Percentiles rank a stretch among this genome's conserved stretches.
phyloP scores from a whole-genome alignment of 2,888 invertebrate species.

The Norana najaformis region DNA sequence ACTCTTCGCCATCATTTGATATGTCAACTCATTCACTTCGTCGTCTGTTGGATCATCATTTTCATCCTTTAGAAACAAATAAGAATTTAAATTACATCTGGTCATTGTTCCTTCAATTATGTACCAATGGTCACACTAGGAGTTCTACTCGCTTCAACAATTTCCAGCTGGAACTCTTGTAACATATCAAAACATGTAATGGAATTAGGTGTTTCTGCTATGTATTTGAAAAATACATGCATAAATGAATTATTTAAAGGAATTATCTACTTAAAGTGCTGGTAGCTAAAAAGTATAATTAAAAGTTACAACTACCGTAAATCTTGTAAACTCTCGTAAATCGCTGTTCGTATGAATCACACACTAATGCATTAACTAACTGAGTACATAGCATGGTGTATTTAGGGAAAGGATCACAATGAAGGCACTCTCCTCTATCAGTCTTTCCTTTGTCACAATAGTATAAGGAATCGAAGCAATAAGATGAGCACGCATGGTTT shows the following conservation, averaged over 20 bases:
- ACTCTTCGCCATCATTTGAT: neutral
- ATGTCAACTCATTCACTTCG: slow-evolving; percentile 15
- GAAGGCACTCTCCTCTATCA: neutral
- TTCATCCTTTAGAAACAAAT: slow-evolving; percentile 22
- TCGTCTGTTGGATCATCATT: slow-evolving; percentile 19
- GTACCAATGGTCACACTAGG: no score
- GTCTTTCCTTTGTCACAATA: neutral
- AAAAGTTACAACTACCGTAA: neutral
- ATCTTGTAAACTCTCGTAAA: no score
- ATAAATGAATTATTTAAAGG: neutral
- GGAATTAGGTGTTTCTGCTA: neutral
- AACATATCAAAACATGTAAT: neutral
- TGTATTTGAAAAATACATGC: neutral
- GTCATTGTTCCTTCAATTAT: neutral
- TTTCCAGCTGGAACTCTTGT: neutral
- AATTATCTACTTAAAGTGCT: neutral
- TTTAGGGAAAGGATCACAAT: neutral
- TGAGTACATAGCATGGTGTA: neutral
- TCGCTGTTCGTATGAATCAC: neutral
- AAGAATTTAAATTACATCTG: neutral
- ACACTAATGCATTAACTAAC: neutral
- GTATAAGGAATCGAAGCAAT: neutral
- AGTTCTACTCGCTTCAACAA: neutral
- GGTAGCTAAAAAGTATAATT: neutral
- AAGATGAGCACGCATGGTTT: neutral